Conservation (phyloP, 2,888 invertebrate genomes). For the Drosophila lutescens region DNA sequence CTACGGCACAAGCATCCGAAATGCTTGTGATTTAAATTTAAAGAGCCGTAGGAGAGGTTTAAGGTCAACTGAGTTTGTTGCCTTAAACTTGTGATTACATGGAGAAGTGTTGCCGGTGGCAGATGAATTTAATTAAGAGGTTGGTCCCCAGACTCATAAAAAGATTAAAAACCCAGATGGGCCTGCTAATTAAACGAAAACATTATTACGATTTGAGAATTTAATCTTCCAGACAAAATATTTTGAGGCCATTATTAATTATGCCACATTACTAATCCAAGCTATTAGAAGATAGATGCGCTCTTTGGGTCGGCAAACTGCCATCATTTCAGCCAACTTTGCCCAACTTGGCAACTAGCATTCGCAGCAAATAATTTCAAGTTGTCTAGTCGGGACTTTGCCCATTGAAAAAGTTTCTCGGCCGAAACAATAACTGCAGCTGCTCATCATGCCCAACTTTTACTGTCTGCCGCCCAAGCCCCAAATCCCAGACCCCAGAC, state of each 20-base stretch:
- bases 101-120: too few species aligned
- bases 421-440: constrained; percentile 2
- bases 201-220: neutral
- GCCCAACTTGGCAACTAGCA: too few species aligned
- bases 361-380: too few species aligned
- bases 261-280: neutral
- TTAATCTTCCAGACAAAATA: too few species aligned
- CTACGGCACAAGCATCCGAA: constrained; percentile 23
- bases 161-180: constrained; percentile 2
- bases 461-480: constrained; percentile 9
- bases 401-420: too few species aligned
- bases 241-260: constrained; percentile 1
- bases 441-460: constrained; percentile 53
- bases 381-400: too few species aligned
- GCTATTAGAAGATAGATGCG: neutral
- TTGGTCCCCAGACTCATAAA: neutral
- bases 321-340: too few species aligned
- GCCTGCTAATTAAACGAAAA: constrained; percentile 12
- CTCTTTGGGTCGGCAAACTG: neutral
- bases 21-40: constrained; percentile 37
- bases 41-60: constrained; percentile 9
- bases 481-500: neutral
- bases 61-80: constrained; percentile 21
- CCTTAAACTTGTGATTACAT: constrained; percentile 25
- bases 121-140: constrained; percentile 6